Evolutionary conservation across 1,140 invertebrate genomes (phyloP), one percentile per base, ranked within the genome.

Genomic region (Cydia splendana): DNA sequence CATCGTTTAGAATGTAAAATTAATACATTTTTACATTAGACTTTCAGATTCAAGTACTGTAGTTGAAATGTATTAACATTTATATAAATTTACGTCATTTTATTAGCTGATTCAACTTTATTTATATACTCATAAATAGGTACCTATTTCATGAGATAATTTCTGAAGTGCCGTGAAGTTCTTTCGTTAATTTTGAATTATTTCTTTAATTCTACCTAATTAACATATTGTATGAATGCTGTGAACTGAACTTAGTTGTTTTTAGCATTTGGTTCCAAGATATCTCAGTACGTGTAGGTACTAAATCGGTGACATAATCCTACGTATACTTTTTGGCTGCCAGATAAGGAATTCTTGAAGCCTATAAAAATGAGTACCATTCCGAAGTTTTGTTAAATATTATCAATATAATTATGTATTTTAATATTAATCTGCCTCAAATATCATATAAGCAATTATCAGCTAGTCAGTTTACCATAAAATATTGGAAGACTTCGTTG

Each of bases 401-500:
- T 67, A 67, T 67, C 45, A 67, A n/a, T 34, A 67, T 5, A 67
- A 15, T 34, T 67, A 65, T 65, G 20, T 65, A 28, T 34, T 18
- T 5, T n/a, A 42, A n/a, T 71, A 38, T 13, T 2, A 7, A 42
- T 71, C 30, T 71, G 67, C 67, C 7, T 34, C 15, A 71, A 42
- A 71, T 71, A 38, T 71, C 9, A 71, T 71, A 38, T 71, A 38
- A 38, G 30, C 34, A 71, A 71, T 71, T 71, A 71, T 71, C 34
- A 38, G 67, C 34, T 71, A 71, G 28, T 75, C 78, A 75, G 73
- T 75, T 75, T 78, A 79, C 78, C 74, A 82, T 77, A 73, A n/a
- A n/a, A n/a, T n/a, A 62, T 45, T 90, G 90, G 88, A 92, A 92
- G 90, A 92, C 88, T 92, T 92, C 90, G 90, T 92, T 92, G 90